A percentile compares a stretch with the other conserved stretches of the same genome.
Conservation (phyloP, 30 jellyfish, hydroid and myxozoan species). For the Pseudorhiza aurosa region DNA sequence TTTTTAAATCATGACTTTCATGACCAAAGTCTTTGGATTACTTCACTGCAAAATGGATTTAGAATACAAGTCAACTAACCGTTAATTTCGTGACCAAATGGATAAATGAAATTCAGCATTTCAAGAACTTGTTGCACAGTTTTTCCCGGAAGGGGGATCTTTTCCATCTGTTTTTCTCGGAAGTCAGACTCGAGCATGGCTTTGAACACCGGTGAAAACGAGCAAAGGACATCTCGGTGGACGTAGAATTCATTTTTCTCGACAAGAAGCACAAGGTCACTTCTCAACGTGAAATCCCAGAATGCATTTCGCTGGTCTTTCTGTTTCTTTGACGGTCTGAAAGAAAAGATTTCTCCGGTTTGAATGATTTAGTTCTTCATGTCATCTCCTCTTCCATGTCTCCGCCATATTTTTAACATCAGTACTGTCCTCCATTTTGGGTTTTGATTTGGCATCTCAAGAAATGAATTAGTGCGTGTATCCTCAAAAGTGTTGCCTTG, state of each 20-base stretch:
- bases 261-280: conserved; percentile 66
- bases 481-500: too few species aligned
- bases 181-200: conserved; percentile 89
- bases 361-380: too few species aligned
- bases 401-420: too few species aligned
- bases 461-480: too few species aligned
- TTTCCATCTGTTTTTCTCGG: conserved; percentile 66
- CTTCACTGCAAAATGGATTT: too few species aligned
- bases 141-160: conserved; percentile 73
- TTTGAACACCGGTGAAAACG: conserved; percentile 84
- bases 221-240: conserved; percentile 61
- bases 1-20: too few species aligned
- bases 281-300: conserved; percentile 80
- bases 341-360: neutral
- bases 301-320: conserved; percentile 48
- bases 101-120: conserved; percentile 80
- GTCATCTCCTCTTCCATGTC: too few species aligned
- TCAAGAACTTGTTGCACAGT: conserved; percentile 63
- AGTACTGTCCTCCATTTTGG: too few species aligned
- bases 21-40: too few species aligned
- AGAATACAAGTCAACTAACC: too few species aligned
- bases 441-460: too few species aligned
- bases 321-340: conserved; percentile 19
- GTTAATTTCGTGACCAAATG: conserved; percentile 85
- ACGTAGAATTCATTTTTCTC: conserved; percentile 55